Evolutionary conservation across 2,888 invertebrate genomes (phyloP), one percentile per base, ranked within the genome.

Genomic region (Cactoblastis cactorum): DNA sequence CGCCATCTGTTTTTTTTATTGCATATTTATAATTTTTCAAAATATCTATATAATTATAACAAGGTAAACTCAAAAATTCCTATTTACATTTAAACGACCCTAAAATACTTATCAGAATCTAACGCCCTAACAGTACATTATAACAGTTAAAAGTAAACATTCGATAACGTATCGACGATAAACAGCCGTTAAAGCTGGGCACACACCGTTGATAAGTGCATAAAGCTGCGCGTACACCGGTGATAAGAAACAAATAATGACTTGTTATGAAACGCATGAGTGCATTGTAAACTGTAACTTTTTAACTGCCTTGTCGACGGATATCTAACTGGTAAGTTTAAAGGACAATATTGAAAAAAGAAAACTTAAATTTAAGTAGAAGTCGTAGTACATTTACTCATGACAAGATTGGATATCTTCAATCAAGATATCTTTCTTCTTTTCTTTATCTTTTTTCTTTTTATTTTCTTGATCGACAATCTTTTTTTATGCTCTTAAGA

Each of bases 111-210:
- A 43, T 43, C 43, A 43, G 15, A 37, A 35, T 28, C 15, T 11
- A 28, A 43, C 39, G 14, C 28, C 43, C 43, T 43, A 43, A 43
- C 43, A 43, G 43, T 28, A 28, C 43, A 28, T 15, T 15, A 28
- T 43, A 28, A 28, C 15, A 43, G 28, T 43, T 43, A 43, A 41
- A 28, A 43, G 43, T 43, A 43, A 43, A 43, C 43, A 43, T 43
- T 32, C n/a, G 43, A 43, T 43, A 43, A 43, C 43, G 11, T 43
- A 43, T 43, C 43, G 28, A 43, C 28, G 28, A 17, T 43, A 43
- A 43, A 43, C 17, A 28, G 28, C 43, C 43, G 17, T 43, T 43
- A 43, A 43, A 43, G 28, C 17, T 12, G 43, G 6, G 43, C 43
- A 9, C 24, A 24, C 43, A 43, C 43, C 43, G 43, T 43, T 28